Percentiles rank a stretch among this genome's conserved stretches.
These are phyloP conservation scores for Pseudococcus viburni DNA, from an alignment of 2,888 invertebrate species.

Conservation along the genomic window DNA sequence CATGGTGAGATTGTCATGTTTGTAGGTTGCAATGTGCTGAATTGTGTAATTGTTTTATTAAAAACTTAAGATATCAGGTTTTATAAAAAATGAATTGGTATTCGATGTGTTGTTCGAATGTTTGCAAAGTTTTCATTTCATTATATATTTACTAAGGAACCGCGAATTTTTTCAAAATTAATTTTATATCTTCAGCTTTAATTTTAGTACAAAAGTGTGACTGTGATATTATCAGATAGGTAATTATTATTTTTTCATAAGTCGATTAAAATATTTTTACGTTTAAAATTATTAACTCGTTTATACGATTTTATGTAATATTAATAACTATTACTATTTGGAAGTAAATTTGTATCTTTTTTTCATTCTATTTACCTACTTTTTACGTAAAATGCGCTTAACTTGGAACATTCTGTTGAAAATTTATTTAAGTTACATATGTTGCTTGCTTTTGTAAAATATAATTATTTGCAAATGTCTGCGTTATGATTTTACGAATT, in stretches of 20 bases:
- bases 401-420: slow-evolving; percentile 59
- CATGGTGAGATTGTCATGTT: too few relatives aligned
- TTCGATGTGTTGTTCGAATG: neutral
- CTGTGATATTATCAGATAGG: slow-evolving; percentile 63
- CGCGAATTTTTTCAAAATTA: slow-evolving; percentile 50
- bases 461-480: slow-evolving; percentile 32
- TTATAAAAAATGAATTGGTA: too few relatives aligned
- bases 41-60: too few relatives aligned
- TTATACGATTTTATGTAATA: slow-evolving; percentile 51
- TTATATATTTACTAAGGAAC: neutral
- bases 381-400: slow-evolving; percentile 61
- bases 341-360: slow-evolving; percentile 25
- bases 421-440: neutral
- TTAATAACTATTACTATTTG: neutral
- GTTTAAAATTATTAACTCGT: slow-evolving; percentile 55
- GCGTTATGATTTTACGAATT: neutral
- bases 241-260: slow-evolving; percentile 44
- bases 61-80: too few relatives aligned
- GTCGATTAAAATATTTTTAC: slow-evolving; percentile 28
- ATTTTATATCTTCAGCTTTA: slow-evolving; percentile 8
- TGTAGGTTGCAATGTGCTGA: too few relatives aligned
- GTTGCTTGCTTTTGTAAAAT: slow-evolving; percentile 55
- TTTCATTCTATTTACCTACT: slow-evolving; percentile 56
- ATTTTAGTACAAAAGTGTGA: slow-evolving; percentile 63
- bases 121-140: slow-evolving; percentile 1